These are phyloP conservation scores for Plagiodera versicolora DNA, from an alignment of 2,888 invertebrate species.

Conservation along the genomic window DNA sequence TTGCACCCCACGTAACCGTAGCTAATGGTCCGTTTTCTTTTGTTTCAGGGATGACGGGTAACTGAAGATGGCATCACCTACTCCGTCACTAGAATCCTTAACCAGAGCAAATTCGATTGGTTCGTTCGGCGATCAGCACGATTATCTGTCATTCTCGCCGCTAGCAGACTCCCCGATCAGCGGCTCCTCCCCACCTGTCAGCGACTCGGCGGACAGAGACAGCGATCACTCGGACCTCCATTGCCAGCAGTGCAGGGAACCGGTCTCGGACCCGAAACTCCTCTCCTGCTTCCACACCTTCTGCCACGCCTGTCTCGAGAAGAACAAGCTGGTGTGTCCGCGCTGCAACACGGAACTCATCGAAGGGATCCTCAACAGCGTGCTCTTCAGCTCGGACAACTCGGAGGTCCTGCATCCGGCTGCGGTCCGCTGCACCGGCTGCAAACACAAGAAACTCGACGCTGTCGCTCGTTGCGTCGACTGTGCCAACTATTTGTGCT, in stretches of 20 bases:
- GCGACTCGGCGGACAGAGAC: slow-evolving; percentile 77
- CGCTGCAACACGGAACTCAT: slow-evolving; percentile 59
- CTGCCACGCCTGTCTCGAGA: slow-evolving; percentile 81
- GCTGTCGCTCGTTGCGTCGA: slow-evolving; percentile 96
- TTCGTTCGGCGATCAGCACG: slow-evolving; percentile 80
- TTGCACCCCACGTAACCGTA: too few species aligned
- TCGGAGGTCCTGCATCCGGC: slow-evolving; percentile 57
- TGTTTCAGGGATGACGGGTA: slow-evolving; percentile 82
- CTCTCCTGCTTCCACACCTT: slow-evolving; percentile 82
- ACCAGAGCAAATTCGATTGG: slow-evolving; percentile 90
- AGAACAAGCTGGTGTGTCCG: slow-evolving; percentile 77
- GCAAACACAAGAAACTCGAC: slow-evolving; percentile 92
- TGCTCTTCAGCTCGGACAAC: slow-evolving; percentile 26
- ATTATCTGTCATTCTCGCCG: slow-evolving; percentile 66
- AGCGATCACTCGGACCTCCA: slow-evolving; percentile 47
- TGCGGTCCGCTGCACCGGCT: slow-evolving; percentile 85
- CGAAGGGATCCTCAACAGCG: slow-evolving; percentile 48
- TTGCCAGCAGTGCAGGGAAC: slow-evolving; percentile 76
- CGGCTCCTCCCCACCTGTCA: slow-evolving; percentile 85
- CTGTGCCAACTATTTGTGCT: slow-evolving; percentile 94
- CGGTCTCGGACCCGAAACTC: slow-evolving; percentile 73
- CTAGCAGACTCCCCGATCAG: slow-evolving; percentile 75
- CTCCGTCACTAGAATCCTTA: slow-evolving; percentile 91
- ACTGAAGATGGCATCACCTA: slow-evolving; percentile 91
- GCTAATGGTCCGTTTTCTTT: neutral